Conservation (phyloP, 1,140 invertebrate species). For the Plodia interpunctella region DNA sequence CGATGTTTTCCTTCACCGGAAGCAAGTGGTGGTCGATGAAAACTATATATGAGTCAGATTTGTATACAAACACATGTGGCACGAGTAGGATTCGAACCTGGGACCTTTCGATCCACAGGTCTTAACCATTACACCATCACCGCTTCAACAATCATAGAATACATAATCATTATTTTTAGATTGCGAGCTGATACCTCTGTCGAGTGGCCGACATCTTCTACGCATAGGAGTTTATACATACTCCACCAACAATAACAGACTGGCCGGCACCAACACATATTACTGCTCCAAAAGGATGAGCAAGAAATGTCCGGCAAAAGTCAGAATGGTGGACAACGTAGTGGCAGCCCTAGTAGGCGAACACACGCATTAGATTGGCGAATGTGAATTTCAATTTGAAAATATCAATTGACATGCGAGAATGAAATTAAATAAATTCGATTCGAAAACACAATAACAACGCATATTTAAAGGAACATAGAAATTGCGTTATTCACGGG, state of each 20-base stretch:
- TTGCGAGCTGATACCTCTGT: slow-evolving; percentile 17
- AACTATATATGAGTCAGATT: too few relatives aligned
- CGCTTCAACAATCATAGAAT: neutral
- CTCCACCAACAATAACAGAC: slow-evolving; percentile 34
- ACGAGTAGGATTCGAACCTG: too few relatives aligned
- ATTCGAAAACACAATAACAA: too few relatives aligned
- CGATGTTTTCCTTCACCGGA: too few relatives aligned
- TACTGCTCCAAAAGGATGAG: slow-evolving; percentile 53
- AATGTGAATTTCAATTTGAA: too few relatives aligned
- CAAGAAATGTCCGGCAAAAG: slow-evolving; percentile 39
- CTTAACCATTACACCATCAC: neutral
- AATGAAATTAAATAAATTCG: too few relatives aligned
- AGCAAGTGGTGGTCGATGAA: too few relatives aligned
- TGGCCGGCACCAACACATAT: slow-evolving; percentile 35
- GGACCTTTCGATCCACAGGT: too few relatives aligned
- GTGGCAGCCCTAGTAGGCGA: slow-evolving; percentile 23
- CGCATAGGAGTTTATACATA: slow-evolving; percentile 31
- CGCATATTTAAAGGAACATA: too few relatives aligned
- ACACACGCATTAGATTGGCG: slow-evolving; percentile 24
- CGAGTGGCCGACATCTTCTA: slow-evolving; percentile 33
- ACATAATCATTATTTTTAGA: slow-evolving; percentile 1
- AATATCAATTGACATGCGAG: too few relatives aligned
- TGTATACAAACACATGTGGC: too few relatives aligned
- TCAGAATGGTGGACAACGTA: slow-evolving; percentile 32
- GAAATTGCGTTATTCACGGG: too few relatives aligned